Conservation (phyloP, 2,888 invertebrate species). For the Cremastobaeus sp. region DNA sequence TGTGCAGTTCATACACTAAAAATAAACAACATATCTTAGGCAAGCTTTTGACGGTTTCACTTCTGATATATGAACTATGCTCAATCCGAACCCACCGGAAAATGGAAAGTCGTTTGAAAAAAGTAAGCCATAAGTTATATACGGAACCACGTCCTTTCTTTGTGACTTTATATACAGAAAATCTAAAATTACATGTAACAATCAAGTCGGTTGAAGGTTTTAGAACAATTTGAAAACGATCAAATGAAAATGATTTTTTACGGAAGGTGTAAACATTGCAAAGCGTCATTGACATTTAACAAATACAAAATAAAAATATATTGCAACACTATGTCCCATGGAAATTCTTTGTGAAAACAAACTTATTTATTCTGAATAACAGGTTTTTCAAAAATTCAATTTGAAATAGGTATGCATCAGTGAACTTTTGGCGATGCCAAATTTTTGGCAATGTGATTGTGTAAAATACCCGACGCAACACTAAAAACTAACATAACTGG, state of each 20-base stretch:
- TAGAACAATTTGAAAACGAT: background rate
- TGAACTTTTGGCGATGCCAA: slow-evolving; percentile 42
- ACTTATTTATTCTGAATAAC: background rate
- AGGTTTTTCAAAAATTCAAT: slow-evolving; percentile 19
- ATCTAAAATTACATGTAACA: slow-evolving; percentile 20
- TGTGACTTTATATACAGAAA: slow-evolving; percentile 33
- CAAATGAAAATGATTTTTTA: no score
- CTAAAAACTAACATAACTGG: slow-evolving; percentile 48
- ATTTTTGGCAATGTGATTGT: slow-evolving; percentile 42
- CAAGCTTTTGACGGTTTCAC: no score
- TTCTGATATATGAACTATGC: no score
- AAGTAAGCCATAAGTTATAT: slow-evolving; percentile 40
- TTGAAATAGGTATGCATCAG: slow-evolving; percentile 46
- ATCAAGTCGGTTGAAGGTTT: slow-evolving; percentile 12
- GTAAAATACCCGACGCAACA: slow-evolving; percentile 39
- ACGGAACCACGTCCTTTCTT: slow-evolving; percentile 16
- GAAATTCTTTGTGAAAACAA: slow-evolving; percentile 22
- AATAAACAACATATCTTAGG: no score
- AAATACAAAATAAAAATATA: no score
- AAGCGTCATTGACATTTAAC: no score
- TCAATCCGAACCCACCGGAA: no score
- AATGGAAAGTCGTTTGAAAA: background rate
- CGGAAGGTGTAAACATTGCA: no score
- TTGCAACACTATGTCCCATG: slow-evolving; percentile 15
- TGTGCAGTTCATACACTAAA: no score